Conservation (phyloP, 2,888 invertebrate genomes). For the Orgyia antiqua region DNA sequence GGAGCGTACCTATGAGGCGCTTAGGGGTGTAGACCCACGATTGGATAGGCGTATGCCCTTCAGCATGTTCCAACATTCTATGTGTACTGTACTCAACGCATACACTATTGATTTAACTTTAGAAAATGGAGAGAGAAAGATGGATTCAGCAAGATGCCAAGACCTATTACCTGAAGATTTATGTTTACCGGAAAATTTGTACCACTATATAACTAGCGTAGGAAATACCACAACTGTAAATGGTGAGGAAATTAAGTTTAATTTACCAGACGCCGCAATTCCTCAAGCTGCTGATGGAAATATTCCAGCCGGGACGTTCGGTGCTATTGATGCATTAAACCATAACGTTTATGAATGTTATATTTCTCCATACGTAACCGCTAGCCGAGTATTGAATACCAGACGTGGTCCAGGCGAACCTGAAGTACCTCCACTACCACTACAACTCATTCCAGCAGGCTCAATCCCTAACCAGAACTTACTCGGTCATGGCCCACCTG, state of each 20-base stretch:
- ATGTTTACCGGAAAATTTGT: constrained; percentile 15
- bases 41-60: background rate
- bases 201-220: constrained; percentile 12
- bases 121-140: constrained; percentile 16
- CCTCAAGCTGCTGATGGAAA: constrained; percentile 7
- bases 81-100: background rate
- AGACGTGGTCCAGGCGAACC: constrained; percentile 2
- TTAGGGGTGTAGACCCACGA: background rate
- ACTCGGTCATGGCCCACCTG: constrained; percentile 14
- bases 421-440: constrained; percentile 13
- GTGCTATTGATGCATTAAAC: background rate
- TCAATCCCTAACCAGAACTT: constrained; percentile 11
- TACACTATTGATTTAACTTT: background rate
- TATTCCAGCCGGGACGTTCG: background rate
- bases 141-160: background rate
- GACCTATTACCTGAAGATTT: constrained; percentile 17
- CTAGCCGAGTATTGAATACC: constrained; percentile 10
- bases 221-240: constrained; percentile 18
- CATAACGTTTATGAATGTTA: constrained; percentile 9
- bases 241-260: constrained; percentile 17
- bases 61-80: background rate
- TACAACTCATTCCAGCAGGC: constrained; percentile 11
- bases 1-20: background rate
- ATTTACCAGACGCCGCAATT: constrained; percentile 14
- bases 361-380: constrained; percentile 10